A percentile compares a stretch with the other conserved stretches of the same genome.
Evolutionary conservation across 1,140 invertebrate species (phyloP).

Genomic region (Delia radicum): DNA sequence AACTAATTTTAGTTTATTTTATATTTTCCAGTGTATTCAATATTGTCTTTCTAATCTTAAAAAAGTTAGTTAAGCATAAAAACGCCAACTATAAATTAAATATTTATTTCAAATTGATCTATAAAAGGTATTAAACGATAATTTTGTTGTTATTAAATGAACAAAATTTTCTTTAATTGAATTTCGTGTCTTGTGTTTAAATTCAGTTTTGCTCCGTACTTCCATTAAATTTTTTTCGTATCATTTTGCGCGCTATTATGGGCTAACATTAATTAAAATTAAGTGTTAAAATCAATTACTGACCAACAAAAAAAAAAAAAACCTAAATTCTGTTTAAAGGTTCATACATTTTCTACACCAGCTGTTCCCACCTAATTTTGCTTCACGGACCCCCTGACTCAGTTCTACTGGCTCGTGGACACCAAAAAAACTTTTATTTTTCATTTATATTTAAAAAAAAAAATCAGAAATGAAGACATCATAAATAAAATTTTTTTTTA

Average conservation of each 20-base stretch:
- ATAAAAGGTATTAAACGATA: not conserved
- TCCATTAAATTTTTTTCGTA: not conserved
- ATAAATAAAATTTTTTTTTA: too few relatives aligned
- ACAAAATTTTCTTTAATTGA: not conserved
- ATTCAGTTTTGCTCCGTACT: not conserved
- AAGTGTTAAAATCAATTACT: not conserved
- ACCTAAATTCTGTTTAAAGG: not conserved
- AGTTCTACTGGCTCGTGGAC: not conserved
- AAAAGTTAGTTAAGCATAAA: too few relatives aligned
- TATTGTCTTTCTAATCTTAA: too few relatives aligned
- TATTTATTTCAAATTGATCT: not conserved
- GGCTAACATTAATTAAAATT: not conserved
- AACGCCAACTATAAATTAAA: too few relatives aligned
- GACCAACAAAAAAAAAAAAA: not conserved
- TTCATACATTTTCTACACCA: not conserved
- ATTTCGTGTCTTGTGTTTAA: constrained; percentile 4
- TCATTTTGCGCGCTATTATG: not conserved
- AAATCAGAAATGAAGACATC: too few relatives aligned
- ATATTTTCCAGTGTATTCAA: too few relatives aligned
- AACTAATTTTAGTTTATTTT: too few relatives aligned
- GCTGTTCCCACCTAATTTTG: not conserved
- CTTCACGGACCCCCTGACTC: not conserved
- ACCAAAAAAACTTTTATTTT: too few relatives aligned
- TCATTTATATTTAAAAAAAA: not conserved
- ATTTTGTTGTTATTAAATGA: not conserved